Conservation (phyloP, 2,888 invertebrate genomes). For the Caenorhabditis zanzibari region DNA sequence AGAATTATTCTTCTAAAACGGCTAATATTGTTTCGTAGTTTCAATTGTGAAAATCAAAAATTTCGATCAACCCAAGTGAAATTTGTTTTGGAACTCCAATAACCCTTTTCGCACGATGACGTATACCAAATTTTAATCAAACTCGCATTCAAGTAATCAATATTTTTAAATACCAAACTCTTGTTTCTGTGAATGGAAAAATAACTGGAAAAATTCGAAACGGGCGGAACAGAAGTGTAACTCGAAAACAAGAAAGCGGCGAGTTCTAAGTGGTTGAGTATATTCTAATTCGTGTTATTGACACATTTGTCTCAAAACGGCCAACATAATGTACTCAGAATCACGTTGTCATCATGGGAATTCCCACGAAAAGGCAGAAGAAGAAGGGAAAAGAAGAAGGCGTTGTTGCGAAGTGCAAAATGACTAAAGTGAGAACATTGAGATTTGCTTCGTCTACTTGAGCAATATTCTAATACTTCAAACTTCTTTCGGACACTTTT, state of each 20-base stretch:
- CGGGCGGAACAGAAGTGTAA: neutral
- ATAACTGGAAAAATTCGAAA: neutral
- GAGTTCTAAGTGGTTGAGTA: slow-evolving; percentile 12
- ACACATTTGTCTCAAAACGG: neutral
- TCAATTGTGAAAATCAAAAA: too few species aligned
- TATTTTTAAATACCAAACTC: too few species aligned
- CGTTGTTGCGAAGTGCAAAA: slow-evolving; percentile 39
- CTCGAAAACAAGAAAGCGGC: neutral
- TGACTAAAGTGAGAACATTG: slow-evolving; percentile 20
- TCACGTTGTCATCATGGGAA: slow-evolving; percentile 15
- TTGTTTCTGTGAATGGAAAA: neutral
- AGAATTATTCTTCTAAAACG: too few species aligned
- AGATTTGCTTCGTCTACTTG: slow-evolving; percentile 29
- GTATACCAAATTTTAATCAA: too few species aligned
- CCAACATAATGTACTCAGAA: slow-evolving; percentile 6
- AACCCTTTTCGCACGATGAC: too few species aligned
- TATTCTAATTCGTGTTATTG: slow-evolving; percentile 21
- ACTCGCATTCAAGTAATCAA: too few species aligned
- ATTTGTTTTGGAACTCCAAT: too few species aligned
- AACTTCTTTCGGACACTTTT: neutral
- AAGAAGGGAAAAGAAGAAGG: neutral
- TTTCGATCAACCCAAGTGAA: too few species aligned
- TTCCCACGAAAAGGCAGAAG: slow-evolving; percentile 24
- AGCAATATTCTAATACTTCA: slow-evolving; percentile 17
- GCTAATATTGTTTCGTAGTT: too few species aligned